Percentiles rank a stretch among this genome's conserved stretches.
These are phyloP conservation scores for Stratiomys singularior DNA, from an alignment of 2,888 invertebrate genomes.

Conservation along the genomic window DNA sequence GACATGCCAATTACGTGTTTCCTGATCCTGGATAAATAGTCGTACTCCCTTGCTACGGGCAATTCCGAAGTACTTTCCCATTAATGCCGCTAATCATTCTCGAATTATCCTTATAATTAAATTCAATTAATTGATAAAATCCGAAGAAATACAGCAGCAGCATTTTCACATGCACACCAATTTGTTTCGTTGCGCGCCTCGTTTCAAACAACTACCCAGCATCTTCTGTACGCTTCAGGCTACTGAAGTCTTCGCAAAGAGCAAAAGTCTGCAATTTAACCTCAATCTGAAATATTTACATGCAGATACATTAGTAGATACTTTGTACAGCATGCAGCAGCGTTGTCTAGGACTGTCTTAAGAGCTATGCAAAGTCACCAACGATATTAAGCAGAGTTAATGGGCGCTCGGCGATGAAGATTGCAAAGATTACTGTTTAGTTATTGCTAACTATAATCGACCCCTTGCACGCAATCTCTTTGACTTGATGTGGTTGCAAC, in stretches of 20 bases:
- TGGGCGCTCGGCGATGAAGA: conserved; percentile 17
- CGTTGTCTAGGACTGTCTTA: not conserved
- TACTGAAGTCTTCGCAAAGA: too few species aligned
- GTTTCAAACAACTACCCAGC: not conserved
- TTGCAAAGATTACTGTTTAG: conserved; percentile 24
- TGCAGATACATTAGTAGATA: not conserved
- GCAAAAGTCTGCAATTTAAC: not conserved
- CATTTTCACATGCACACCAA: not conserved
- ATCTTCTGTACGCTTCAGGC: not conserved
- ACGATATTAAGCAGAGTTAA: conserved; percentile 26
- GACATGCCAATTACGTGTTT: too few species aligned
- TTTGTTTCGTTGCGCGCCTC: not conserved
- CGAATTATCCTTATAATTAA: conserved; percentile 33
- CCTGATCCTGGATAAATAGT: too few species aligned
- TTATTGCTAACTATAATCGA: conserved; percentile 25
- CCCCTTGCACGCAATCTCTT: conserved; percentile 38
- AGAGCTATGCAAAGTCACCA: conserved; percentile 12
- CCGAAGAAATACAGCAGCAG: not conserved
- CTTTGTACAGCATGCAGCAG: not conserved
- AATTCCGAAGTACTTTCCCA: not conserved
- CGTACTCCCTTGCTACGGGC: too few species aligned
- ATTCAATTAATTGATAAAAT: conserved; percentile 36
- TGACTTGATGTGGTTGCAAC: not conserved
- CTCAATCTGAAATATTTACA: not conserved
- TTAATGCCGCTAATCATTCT: not conserved